Base-by-base conservation (phyloP, 2,797 vertebrate genomes). In the Brachymystax lenok region DNA sequence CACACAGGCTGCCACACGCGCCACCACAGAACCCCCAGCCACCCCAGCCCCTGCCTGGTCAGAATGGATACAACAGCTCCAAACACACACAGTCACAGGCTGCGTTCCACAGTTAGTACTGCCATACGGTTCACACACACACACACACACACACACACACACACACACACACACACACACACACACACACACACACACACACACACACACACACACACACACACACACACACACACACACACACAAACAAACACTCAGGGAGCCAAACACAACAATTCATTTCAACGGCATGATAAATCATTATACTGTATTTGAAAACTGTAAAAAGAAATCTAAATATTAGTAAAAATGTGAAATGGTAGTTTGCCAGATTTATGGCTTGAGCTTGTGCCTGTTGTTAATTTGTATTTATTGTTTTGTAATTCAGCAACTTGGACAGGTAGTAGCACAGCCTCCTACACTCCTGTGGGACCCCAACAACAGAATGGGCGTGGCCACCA, bases 1-100 rank as follows among this genome's bases (percentile, higher is more conserved):
- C 87, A 50, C 93, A 94, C 3, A 24, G 61, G n/a, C n/a, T 12
- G 52, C 5, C 52, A 19, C 52, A 54, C 52, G 79, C 88, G 5
- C 59, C 83, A 63, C 84, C 85, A 0, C 94, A 93, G 80, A 79
- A 82, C 28, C 74, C 87, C 1, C 85, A 86, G 64, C 86, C 88
- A 77, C 73, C 74, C 0, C 92, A 94, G 85, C 84, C 78, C 82
- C 74, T 56, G 69, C 77, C 90, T 21, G 77, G 77, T 66, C 90
- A 92, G 76, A 95, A 95, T 0, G 93, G 93, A 33, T 95, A 92
- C 86, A 85, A 81, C 24, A 79, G 74, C 40, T 80, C 85, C 70
- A 89, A 88, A 79, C 90, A 91, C 12, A 75, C 83, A 0, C 82
- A 88, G 74, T 83, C 76, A 7, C 91, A 88, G 77, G 70, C 90